A percentile compares a stretch with the other conserved stretches of the same genome.
Evolutionary conservation across 2,113 vertebrate species (phyloP).

Genomic region (Chloropsis cyanopogon): DNA sequence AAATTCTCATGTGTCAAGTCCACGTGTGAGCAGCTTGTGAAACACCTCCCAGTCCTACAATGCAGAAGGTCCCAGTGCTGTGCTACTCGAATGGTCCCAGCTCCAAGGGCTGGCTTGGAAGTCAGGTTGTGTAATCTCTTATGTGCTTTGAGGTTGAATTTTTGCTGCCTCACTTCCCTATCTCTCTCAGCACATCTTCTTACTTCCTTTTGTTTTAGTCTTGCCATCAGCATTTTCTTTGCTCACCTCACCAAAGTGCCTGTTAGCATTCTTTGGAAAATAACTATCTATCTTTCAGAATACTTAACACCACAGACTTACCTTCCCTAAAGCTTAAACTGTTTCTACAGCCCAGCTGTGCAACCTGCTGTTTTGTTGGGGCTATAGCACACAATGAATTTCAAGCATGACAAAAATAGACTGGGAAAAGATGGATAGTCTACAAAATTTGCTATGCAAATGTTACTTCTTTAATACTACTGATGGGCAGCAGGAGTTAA

Average conservation of each 20-base stretch:
- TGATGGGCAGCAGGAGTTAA: not conserved
- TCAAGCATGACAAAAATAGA: not conserved
- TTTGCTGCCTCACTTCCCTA: slow-evolving; percentile 24
- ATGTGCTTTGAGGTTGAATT: not conserved
- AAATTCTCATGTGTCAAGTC: not conserved
- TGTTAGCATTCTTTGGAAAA: not conserved
- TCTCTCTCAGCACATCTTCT: not conserved
- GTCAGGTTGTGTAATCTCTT: not conserved
- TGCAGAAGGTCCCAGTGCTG: not conserved
- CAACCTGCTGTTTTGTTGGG: not conserved
- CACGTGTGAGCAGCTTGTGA: rapidly evolving
- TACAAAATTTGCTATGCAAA: not conserved
- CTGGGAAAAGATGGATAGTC: not conserved
- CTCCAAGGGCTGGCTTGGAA: not conserved
- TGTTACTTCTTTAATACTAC: not conserved
- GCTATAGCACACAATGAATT: not conserved
- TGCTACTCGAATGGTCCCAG: not conserved
- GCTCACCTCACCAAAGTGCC: not conserved
- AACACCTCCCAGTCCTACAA: not conserved
- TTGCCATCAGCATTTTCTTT: not conserved
- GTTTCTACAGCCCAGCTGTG: not conserved
- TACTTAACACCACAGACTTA: not conserved
- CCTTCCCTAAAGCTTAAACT: not conserved
- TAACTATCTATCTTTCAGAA: not conserved
- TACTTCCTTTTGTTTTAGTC: not conserved